Base-by-base conservation (phyloP, 1,140 invertebrate genomes). In the Zophobas morio region DNA sequence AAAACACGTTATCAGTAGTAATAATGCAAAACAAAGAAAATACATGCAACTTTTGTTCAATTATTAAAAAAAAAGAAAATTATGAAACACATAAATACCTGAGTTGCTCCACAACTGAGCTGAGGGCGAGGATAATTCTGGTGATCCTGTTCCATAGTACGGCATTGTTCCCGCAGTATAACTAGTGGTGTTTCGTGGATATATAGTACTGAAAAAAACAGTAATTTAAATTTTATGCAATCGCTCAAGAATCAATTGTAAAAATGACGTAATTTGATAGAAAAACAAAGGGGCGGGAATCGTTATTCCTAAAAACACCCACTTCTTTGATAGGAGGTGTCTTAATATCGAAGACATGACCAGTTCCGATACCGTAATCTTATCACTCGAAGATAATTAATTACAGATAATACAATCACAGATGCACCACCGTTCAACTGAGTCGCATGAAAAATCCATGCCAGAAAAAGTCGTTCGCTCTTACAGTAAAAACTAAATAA, bases 41-140 rank as follows among this genome's bases (percentile, higher is more conserved):
- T 20, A 20, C 20, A 20, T 20, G 20, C 20, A 20, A 20, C 20
- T 20, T 20, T 20, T 20, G 20, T 20, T 20, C 20, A 20, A 20
- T 20, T 20, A 20, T 20, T 20, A 20, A 20, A 20, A 20, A 20
- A 20, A 20, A 20, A 20, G 20, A 20, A 20, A 20, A 20, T 20
- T 20, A 20, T 20, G 20, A 20, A 20, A 20, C 20, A 20, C 20
- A 20, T 20, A 20, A 20, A 3, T 80, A 85, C 84, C 84, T 78
- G 83, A 77, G 75, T 84, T 84, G 33, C 79, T 79, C 84, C 84
- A 85, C n/a, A 85, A 34, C 74, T 84, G 80, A 72, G 83, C 73
- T 70, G 79, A 40, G 77, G 78, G 56, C 35, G 73, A 60, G 34
- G 78, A 72, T 6, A 81, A 49, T 74, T 82, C 83, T 2, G 84